Base-by-base conservation (phyloP, 2,113 vertebrate species). In the Hipposideros armiger region DNA sequence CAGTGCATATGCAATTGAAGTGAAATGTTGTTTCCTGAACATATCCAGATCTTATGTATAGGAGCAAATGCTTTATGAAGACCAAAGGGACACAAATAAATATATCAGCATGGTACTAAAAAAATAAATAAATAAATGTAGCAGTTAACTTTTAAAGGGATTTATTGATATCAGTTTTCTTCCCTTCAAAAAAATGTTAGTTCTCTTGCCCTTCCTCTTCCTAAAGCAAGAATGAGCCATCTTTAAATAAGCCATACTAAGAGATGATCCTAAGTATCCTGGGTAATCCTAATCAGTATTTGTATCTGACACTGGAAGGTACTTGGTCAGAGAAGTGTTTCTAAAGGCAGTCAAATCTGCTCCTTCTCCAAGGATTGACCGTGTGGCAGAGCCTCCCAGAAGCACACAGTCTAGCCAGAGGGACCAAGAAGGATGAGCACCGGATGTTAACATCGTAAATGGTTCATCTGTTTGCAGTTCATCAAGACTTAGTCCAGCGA, bases 1-100 rank as follows among this genome's bases (percentile, higher is more conserved):
- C 20, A 66, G 28, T 76, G 69, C 40, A 93, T n/a, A 95, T 90
- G 36, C 62, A 14, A 9, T 7, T 69, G 66, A 88, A 84, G 36
- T 85, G 62, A 80, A 95, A 96, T 47, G 60, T 80, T 47, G 60
- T 80, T 83, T 97, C 74, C 77, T 92, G 16, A 4, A 6, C 83
- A 58, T 42, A 85, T 11, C 72, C 73, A 82, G 0, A 45, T 97
- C 77, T 94, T 82, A 89, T 93, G 95, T 91, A 40, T 50, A 85
- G 54, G 17, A 47, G 15, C 78, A 32, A 73, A 24, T 28, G 47
- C 40, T 67, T 72, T 52, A 73, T 70, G 0, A 17, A 87, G 60
- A 50, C 15, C 87, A 72, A 73, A 69, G 30, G 15, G 90, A 64
- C 89, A 82, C 32, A 64, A 17, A 74, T 13, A 42, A 4, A 7